Percentiles rank a stretch among this genome's conserved stretches.
These are phyloP conservation scores for Sympetrum striolatum DNA, from an alignment of 2,888 invertebrate genomes.

Conservation along the genomic window DNA sequence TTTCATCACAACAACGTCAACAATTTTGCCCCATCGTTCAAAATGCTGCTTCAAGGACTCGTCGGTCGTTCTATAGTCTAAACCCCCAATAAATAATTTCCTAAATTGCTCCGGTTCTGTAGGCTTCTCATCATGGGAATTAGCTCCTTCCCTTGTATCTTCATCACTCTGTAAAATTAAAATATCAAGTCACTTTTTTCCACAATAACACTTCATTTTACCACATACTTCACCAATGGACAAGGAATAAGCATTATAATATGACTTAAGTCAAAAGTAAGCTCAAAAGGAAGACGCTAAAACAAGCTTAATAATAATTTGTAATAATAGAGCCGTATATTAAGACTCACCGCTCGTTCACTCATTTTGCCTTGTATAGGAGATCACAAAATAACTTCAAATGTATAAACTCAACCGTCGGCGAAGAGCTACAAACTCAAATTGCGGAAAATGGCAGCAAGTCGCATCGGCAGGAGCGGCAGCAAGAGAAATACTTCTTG, in stretches of 20 bases:
- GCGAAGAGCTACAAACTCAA: background rate
- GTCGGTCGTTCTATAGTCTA: constrained; percentile 93
- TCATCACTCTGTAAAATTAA: background rate
- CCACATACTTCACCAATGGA: too few relatives aligned
- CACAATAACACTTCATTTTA: background rate
- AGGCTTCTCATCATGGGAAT: constrained; percentile 34
- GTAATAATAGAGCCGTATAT: background rate
- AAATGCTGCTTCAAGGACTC: constrained; percentile 91
- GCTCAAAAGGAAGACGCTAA: too few relatives aligned
- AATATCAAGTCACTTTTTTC: background rate
- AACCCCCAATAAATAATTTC: constrained; percentile 95
- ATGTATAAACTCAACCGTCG: background rate
- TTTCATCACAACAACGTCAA: constrained; percentile 97
- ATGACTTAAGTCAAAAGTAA: too few relatives aligned
- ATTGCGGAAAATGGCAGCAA: background rate
- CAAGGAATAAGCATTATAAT: too few relatives aligned
- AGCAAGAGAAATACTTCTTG: background rate
- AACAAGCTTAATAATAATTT: background rate
- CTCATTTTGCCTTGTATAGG: background rate
- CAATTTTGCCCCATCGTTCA: constrained; percentile 96
- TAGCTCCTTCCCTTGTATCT: constrained; percentile 9
- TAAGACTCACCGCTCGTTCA: constrained; percentile 12
- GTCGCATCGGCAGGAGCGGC: background rate
- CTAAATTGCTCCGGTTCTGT: constrained; percentile 81
- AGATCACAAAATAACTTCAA: background rate